These are phyloP conservation scores for Buceros bicornis DNA, from an alignment of 2,797 vertebrate genomes.

Conservation along the genomic window DNA sequence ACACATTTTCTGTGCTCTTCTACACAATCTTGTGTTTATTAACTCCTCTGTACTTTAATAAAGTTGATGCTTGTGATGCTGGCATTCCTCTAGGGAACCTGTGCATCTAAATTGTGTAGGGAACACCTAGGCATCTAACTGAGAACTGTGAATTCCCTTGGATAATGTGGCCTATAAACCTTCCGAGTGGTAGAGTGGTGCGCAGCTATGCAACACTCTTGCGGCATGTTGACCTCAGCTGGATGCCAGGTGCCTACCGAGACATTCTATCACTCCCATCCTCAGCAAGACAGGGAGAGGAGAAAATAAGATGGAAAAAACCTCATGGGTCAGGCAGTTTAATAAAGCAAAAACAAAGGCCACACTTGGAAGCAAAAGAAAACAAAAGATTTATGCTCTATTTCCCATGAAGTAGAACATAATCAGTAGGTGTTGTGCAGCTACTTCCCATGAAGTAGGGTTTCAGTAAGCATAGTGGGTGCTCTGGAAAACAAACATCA, in stretches of 20 bases:
- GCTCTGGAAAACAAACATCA: neutral
- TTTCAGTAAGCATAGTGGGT: neutral
- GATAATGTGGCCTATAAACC: neutral
- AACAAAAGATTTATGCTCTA: neutral
- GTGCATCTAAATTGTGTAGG: neutral
- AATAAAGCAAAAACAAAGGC: neutral
- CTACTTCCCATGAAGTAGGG: neutral
- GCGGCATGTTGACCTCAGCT: neutral
- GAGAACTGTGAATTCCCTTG: neutral
- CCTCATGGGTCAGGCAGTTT: neutral
- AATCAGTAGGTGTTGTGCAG: neutral
- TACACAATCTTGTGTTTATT: neutral
- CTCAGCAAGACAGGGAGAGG: rapidly evolving
- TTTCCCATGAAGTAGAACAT: neutral
- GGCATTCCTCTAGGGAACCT: neutral
- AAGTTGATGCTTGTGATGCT: neutral
- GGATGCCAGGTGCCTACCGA: neutral
- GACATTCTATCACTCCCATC: neutral
- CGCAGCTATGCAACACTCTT: neutral
- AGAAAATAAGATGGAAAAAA: neutral
- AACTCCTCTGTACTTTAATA: neutral
- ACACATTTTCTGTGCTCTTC: neutral
- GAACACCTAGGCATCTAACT: neutral
- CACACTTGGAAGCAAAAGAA: neutral
- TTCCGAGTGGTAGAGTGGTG: neutral